Percentiles rank a stretch among this genome's conserved stretches.
phyloP scores from a whole-genome alignment of 2,888 invertebrate genomes.

The Parascotia fuliginaria region DNA sequence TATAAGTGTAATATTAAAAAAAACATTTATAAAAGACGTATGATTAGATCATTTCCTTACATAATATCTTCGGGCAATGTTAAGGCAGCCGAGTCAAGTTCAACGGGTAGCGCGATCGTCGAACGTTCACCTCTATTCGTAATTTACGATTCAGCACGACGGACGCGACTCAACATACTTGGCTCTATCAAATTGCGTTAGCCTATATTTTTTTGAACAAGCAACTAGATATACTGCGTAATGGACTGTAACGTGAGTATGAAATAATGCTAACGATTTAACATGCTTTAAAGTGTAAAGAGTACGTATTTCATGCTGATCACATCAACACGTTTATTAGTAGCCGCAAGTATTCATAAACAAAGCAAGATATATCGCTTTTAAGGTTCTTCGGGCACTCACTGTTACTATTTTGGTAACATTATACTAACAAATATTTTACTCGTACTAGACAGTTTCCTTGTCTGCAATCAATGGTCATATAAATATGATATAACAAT shows the following conservation, averaged over 20 bases:
- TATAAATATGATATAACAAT: too few species aligned
- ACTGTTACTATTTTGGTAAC: too few species aligned
- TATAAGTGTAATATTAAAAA: neutral
- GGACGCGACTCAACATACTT: conserved; percentile 28
- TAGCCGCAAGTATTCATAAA: too few species aligned
- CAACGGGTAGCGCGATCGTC: conserved; percentile 60
- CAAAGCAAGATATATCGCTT: too few species aligned
- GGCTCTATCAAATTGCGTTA: conserved; percentile 11
- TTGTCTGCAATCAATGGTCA: too few species aligned
- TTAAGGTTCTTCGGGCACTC: too few species aligned
- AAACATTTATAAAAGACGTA: conserved; percentile 9
- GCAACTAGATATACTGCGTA: neutral
- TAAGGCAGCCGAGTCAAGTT: conserved; percentile 77
- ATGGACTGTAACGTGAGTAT: neutral
- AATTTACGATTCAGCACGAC: conserved; percentile 52
- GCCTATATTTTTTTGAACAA: conserved; percentile 5
- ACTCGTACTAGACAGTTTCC: too few species aligned
- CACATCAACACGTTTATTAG: too few species aligned
- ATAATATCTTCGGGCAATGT: conserved; percentile 60
- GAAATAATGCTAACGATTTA: too few species aligned
- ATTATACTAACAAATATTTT: too few species aligned
- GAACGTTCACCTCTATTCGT: conserved; percentile 74
- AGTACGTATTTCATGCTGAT: too few species aligned
- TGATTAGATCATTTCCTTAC: conserved; percentile 46
- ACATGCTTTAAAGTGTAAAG: too few species aligned